Base-by-base conservation (phyloP, 1,140 invertebrate species). In the Diploscapter pachys region DNA sequence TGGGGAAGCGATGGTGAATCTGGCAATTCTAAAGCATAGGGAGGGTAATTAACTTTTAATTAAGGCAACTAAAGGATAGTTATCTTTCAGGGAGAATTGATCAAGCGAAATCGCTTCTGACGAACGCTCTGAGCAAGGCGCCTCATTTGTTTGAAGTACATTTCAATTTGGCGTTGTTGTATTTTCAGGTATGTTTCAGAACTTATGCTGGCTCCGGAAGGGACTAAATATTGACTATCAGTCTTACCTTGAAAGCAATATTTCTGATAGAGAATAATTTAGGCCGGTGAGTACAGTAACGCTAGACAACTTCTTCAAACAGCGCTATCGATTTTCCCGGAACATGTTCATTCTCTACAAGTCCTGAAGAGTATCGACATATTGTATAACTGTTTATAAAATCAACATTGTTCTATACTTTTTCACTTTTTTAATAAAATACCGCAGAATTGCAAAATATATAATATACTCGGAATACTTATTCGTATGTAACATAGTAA, bases 1-100 rank as follows among this genome's bases (percentile, higher is more conserved):
- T 84, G 92, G 92, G 0, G 91, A 94, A 65, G 92, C 94, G 6
- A 92, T 93, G 77, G 95, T 96, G 83, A 98, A 98, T 87, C 88
- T 99, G 65, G 93, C 91, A 13, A 91, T 94, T 31, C 86, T 96
- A 78, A 91, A 94, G 85, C 88, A 90, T 73, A 89, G 89, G 63
- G 89, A 91, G 79, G 90, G 90, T 49, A 88, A 89, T 71, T 86
- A 88, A 69, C 31, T 31, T 31, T 31, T 31, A 9, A n/a, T 51
- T 31, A 13, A 5, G 3, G 50, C 49, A 50, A 50, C 5, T 11
- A 50, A 55, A 4, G 9, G 9, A 51, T 9, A 53, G 54, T 5
- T 5, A n/a, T 31, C 5, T 71, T 72, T 0, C 13, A 72, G 70
- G 75, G 8, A 72, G 68, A 56, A 69, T 59, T 8, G 89, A 90